Percentiles rank a stretch among this genome's conserved stretches.
Conservation (phyloP, 2,113 vertebrate genomes). For the Salvator merianae region DNA sequence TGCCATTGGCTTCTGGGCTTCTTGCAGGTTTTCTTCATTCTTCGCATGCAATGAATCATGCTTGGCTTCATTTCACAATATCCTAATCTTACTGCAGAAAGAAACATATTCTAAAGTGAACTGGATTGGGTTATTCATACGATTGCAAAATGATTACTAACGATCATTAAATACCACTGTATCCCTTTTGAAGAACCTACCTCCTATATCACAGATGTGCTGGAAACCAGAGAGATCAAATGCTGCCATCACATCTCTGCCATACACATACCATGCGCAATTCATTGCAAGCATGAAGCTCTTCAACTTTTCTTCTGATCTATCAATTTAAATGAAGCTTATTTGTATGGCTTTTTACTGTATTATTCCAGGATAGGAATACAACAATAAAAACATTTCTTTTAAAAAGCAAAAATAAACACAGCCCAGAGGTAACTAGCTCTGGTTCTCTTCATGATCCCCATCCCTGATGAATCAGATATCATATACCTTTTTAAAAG, state of each 20-base stretch:
- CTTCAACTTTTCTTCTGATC: constrained; percentile 82
- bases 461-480: too few relatives aligned
- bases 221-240: constrained; percentile 86
- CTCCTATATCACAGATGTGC: constrained; percentile 85
- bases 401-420: too few relatives aligned
- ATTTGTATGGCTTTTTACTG: too few relatives aligned
- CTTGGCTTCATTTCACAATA: neutral
- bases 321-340: constrained; percentile 37
- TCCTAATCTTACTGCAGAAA: neutral
- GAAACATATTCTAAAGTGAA: neutral
- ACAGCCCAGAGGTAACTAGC: too few relatives aligned
- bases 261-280: constrained; percentile 85
- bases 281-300: constrained; percentile 85
- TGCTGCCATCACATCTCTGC: constrained; percentile 77
- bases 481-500: too few relatives aligned
- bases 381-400: too few relatives aligned
- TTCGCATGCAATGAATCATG: neutral
- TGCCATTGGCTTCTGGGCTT: too few relatives aligned
- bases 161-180: neutral
- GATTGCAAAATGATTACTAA: neutral
- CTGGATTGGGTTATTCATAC: neutral
- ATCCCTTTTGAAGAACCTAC: constrained; percentile 60
- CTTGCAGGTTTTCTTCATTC: too few relatives aligned
- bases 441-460: too few relatives aligned
- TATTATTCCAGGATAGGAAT: too few relatives aligned